A percentile compares a stretch with the other conserved stretches of the same genome.
These are phyloP conservation scores for Pongo pygmaeus DNA, from an alignment of 2,113 vertebrate species.

Conservation along the genomic window DNA sequence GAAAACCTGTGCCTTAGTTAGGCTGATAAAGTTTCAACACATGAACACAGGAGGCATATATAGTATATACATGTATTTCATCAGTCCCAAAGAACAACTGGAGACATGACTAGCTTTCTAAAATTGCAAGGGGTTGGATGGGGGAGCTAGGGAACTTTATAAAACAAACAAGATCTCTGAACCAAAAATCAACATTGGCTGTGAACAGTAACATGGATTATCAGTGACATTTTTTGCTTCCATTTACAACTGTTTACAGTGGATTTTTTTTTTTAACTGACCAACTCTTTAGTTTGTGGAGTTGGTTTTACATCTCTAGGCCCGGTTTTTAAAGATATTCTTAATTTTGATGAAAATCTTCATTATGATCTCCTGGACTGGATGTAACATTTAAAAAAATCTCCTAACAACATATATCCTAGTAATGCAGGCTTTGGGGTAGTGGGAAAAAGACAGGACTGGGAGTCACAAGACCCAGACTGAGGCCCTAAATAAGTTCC, in stretches of 20 bases:
- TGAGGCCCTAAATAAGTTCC: not conserved
- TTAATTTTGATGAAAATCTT: slow-evolving; percentile 19
- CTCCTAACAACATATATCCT: not conserved
- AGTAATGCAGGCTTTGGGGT: not conserved
- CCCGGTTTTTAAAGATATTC: not conserved
- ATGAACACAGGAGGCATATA: not conserved
- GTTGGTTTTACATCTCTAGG: not conserved
- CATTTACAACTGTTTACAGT: not conserved
- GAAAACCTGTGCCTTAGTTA: not conserved
- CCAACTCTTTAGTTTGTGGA: not conserved
- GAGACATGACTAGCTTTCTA: not conserved
- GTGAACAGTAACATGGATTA: not conserved
- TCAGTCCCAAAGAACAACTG: not conserved
- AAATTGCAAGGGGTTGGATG: not conserved
- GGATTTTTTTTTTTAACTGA: not conserved
- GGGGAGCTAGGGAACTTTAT: not conserved
- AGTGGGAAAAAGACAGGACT: not conserved
- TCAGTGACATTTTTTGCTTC: not conserved
- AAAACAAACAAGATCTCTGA: not conserved
- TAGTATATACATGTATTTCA: not conserved
- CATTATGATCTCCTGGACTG: not conserved
- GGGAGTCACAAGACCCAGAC: not conserved
- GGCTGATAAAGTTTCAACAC: slow-evolving; percentile 1
- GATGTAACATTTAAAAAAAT: not conserved
- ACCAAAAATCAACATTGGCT: not conserved